Percentiles rank a stretch among this genome's conserved stretches.
These are phyloP conservation scores for Gavia stellata DNA, from an alignment of 2,113 vertebrate species.

Conservation along the genomic window DNA sequence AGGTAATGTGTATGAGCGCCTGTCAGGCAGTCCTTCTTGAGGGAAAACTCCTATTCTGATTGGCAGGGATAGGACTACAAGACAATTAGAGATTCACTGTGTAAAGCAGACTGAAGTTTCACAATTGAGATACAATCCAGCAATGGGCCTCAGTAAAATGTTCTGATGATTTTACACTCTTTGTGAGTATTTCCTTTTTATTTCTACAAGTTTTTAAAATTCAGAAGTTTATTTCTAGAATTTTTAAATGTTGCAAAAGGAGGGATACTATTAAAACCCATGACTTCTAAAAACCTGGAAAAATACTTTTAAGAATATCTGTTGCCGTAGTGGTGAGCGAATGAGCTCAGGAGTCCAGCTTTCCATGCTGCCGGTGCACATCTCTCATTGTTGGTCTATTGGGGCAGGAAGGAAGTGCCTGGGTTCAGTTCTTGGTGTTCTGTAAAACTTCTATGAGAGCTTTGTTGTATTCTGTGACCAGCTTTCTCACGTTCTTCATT, in stretches of 20 bases:
- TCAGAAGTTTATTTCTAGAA: neutral
- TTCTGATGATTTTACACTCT: neutral
- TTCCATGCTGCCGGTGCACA: neutral
- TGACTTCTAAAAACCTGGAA: neutral
- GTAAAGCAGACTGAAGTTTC: neutral
- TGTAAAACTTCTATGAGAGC: conserved; percentile 82
- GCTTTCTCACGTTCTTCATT: conserved; percentile 80
- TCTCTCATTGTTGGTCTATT: neutral
- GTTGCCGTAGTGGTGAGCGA: neutral
- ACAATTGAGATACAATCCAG: neutral
- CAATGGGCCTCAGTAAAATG: neutral
- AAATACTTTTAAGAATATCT: neutral
- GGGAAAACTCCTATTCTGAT: neutral
- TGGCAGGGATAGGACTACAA: neutral
- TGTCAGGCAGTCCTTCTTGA: neutral
- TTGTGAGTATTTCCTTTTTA: neutral
- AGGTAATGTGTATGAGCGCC: neutral
- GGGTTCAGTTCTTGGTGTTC: conserved; percentile 76
- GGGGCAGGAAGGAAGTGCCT: conserved; percentile 1
- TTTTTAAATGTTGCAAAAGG: neutral
- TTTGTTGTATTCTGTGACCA: conserved; percentile 87
- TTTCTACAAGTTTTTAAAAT: neutral
- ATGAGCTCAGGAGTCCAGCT: neutral
- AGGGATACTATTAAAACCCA: neutral
- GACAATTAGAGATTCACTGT: neutral